Percentiles rank a stretch among this genome's conserved stretches.
phyloP scores from a whole-genome alignment of 2,888 invertebrate genomes.

The Agonopterix alstromeriana region DNA sequence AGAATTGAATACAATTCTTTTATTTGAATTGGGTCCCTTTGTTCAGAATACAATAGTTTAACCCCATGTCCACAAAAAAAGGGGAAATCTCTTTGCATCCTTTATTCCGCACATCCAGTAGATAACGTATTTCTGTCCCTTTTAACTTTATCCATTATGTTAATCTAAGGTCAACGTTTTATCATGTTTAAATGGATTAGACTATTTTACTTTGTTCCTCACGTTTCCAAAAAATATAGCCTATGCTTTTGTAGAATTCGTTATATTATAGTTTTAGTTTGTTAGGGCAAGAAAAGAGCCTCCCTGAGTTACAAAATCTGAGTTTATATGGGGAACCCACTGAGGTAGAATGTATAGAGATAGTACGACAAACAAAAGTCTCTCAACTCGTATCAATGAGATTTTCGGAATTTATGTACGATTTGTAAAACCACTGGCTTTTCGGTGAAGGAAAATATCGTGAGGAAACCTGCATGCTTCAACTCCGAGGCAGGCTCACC shows the following conservation, averaged over 20 bases:
- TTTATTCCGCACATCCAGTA: constrained; percentile 36
- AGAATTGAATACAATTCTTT: constrained; percentile 21
- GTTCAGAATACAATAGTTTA: constrained; percentile 54
- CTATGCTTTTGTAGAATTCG: neutral
- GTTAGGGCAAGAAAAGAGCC: too few species aligned
- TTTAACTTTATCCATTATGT: constrained; percentile 61
- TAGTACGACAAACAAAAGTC: too few species aligned
- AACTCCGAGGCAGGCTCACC: too few species aligned
- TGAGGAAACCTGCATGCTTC: too few species aligned
- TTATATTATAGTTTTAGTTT: too few species aligned
- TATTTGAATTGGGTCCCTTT: constrained; percentile 38
- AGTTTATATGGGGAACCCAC: too few species aligned
- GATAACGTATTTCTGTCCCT: constrained; percentile 54
- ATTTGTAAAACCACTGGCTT: too few species aligned
- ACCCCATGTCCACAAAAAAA: constrained; percentile 44
- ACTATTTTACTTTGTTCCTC: constrained; percentile 36
- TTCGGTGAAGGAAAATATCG: too few species aligned
- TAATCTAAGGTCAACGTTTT: constrained; percentile 57
- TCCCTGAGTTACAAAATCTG: too few species aligned
- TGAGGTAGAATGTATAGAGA: too few species aligned
- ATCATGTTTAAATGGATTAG: constrained; percentile 54
- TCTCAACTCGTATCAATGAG: too few species aligned
- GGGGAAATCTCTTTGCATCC: constrained; percentile 47
- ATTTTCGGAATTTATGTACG: too few species aligned
- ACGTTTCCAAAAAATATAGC: constrained; percentile 11